Conservation (phyloP, 2,888 invertebrate genomes). For the Xylocampa areola region DNA sequence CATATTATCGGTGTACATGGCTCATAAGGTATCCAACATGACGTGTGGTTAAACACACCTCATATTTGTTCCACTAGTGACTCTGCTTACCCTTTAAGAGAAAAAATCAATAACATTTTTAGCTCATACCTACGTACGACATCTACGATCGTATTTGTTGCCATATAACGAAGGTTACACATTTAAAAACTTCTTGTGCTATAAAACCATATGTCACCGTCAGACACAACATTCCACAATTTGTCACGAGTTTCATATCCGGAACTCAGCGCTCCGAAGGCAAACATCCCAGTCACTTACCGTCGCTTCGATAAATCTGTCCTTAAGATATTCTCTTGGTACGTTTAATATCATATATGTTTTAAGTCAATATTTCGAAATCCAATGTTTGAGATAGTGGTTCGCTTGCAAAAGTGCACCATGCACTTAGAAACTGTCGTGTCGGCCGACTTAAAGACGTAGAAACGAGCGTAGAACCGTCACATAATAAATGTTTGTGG, state of each 20-base stretch:
- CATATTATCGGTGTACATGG: conserved; percentile 44
- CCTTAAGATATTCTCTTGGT: conserved; percentile 39
- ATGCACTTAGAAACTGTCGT: conserved; percentile 39
- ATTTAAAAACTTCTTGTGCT: conserved; percentile 52
- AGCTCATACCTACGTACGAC: conserved; percentile 36
- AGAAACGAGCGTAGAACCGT: conserved; percentile 24
- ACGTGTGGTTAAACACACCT: conserved; percentile 41
- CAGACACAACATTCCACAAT: conserved; percentile 59
- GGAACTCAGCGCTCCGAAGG: conserved; percentile 55
- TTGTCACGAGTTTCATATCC: conserved; percentile 62
- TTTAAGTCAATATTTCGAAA: conserved; percentile 28
- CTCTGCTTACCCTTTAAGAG: conserved; percentile 35
- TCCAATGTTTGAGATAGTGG: conserved; percentile 14
- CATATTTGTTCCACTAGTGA: conserved; percentile 45
- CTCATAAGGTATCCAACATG: conserved; percentile 45
- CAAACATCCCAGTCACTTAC: conserved; percentile 59
- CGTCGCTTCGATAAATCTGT: conserved; percentile 51
- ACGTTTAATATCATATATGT: conserved; percentile 23
- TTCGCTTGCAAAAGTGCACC: conserved; percentile 17
- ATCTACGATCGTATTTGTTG: conserved; percentile 40
- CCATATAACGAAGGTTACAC: conserved; percentile 49
- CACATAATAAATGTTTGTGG: conserved; percentile 47
- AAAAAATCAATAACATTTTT: conserved; percentile 44
- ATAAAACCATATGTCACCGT: conserved; percentile 56
- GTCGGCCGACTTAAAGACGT: conserved; percentile 34